phyloP scores from a whole-genome alignment of 1,140 invertebrate species.

The Heliconius congener region DNA sequence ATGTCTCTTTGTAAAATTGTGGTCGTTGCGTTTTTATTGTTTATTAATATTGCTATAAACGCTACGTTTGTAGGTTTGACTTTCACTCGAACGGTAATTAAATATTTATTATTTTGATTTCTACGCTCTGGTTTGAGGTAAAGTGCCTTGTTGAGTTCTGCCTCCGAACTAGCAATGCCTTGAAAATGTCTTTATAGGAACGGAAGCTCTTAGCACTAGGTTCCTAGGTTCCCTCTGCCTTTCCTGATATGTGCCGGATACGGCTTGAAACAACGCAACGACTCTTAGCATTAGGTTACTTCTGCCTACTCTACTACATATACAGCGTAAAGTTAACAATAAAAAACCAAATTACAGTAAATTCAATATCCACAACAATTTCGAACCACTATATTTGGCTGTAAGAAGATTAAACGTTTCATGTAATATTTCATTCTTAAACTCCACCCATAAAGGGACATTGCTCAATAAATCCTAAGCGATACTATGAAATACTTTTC shows the following conservation, averaged over 20 bases:
- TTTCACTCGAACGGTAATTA: not conserved
- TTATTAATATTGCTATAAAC: not conserved
- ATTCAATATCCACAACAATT: not conserved
- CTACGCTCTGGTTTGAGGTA: no score
- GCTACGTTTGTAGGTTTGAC: not conserved
- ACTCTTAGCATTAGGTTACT: no score
- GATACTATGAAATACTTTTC: conserved; percentile 38
- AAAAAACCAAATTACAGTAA: no score
- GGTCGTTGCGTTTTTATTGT: no score
- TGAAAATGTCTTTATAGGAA: not conserved
- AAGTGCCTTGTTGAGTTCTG: not conserved
- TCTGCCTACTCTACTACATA: no score
- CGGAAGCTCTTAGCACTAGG: not conserved
- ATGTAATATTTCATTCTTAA: conserved; percentile 5
- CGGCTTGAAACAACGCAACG: no score
- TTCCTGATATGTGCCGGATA: no score
- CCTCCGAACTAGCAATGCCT: not conserved
- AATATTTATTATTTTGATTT: no score
- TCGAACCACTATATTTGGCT: not conserved
- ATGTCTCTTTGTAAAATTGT: not conserved
- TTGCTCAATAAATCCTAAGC: conserved; percentile 31
- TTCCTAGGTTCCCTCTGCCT: no score
- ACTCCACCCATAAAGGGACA: conserved; percentile 15
- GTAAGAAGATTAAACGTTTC: conserved; percentile 1
- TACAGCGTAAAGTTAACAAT: no score